Evolutionary conservation across 2,888 invertebrate species (phyloP).

Genomic region (Andricus curvator): DNA sequence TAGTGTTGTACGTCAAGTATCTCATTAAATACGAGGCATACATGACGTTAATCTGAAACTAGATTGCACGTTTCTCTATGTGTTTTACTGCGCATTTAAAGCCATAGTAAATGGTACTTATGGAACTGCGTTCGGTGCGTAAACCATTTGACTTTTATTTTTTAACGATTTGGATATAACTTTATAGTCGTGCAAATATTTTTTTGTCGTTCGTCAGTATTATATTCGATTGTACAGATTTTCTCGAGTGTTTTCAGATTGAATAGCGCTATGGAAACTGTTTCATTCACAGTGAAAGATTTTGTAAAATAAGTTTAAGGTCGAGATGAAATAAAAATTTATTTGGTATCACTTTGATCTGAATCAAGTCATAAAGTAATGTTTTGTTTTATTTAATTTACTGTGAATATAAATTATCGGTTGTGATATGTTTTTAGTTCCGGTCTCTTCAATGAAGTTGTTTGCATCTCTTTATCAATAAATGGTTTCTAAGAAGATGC

Average conservation of each 20-base stretch:
- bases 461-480: not conserved
- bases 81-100: conserved; percentile 30
- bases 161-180: not conserved
- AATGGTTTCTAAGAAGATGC: not conserved
- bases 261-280: not conserved
- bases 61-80: conserved; percentile 30
- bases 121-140: conserved; percentile 13
- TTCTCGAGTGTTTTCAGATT: not conserved
- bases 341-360: not conserved
- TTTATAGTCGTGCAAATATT: not conserved
- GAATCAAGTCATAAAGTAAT: not conserved
- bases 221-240: not conserved
- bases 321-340: not conserved
- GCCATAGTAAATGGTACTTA: conserved; percentile 4
- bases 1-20: conserved; percentile 30
- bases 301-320: not conserved
- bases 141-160: not conserved
- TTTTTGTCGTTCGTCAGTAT: not conserved
- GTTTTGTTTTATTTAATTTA: no score
- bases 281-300: not conserved
- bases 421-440: not conserved
- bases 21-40: conserved; percentile 32
- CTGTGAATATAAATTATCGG: not conserved
- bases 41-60: conserved; percentile 32
- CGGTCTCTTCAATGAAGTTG: not conserved